Evolutionary conservation across 2,113 vertebrate genomes (phyloP), one percentile per base, ranked within the genome.

Genomic region (Microtus montanus): DNA sequence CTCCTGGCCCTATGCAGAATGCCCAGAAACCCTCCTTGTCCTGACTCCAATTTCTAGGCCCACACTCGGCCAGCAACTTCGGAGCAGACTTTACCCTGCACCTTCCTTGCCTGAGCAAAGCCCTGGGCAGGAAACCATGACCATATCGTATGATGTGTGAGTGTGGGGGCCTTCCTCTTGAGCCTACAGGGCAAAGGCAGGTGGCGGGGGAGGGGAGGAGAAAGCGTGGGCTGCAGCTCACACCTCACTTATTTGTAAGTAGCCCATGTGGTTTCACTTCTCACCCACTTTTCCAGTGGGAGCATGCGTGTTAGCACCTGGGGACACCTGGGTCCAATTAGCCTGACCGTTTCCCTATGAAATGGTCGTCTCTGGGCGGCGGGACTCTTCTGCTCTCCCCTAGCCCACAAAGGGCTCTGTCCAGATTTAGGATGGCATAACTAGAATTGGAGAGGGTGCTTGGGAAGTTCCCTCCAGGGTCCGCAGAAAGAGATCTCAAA

Each of bases 251-350:
- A 98, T 98, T 98, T 98, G 98, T 98, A 98, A 98, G 97, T 97
- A 95, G 95, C 97, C 99, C 99, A 99, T 99, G 98, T 99, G 99
- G 99, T 99, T 99, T 99, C 98, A 99, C 98, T 99, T 99, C 99
- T 98, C 99, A 99, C 99, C 99, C 99, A 99, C 98, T 99, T 99
- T 99, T 99, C 99, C 99, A 98, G 98, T 98, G 98, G 99, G 99
- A 98, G 98, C 98, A 99, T 98, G 98, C 98, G 98, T 99, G 99
- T 99, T 98, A 98, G 99, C 99, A 99, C 99, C 98, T 98, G 96
- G 96, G 89, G 96, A 98, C 99, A 99, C 99, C 99, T 99, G 99
- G 98, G 98, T 99, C 97, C 97, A 98, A 99, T 99, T 99, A 99
- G 97, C 33, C 89, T 47, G 89, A 73, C 91, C 86, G 84, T 98